Base-by-base conservation (phyloP, 2,113 vertebrate genomes). In the Tinamus guttatus region DNA sequence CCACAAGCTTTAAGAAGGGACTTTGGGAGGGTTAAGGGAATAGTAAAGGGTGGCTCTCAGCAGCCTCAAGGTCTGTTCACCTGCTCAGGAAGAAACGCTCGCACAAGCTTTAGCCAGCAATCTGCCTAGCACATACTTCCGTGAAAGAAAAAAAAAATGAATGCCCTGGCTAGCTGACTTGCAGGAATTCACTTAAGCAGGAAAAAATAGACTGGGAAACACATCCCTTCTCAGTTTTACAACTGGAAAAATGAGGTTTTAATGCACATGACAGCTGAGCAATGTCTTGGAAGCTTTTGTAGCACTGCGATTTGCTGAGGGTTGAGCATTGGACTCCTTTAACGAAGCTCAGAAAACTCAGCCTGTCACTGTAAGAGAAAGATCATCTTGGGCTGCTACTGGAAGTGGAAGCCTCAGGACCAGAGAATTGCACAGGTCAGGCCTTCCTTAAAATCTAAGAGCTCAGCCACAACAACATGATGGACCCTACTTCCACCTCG, bases 121-220 rank as follows among this genome's bases (percentile, higher is more conserved):
- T 58, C 51, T 74, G 59, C 0, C 0, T 62, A 81, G 49, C 20
- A 19, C 1, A 7, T 13, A 8, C 21, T 60, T 58, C 15, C 41
- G 21, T 65, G 34, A n/a, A 75, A 79, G 78, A 56, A 54, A 52
- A 54, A 27, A 27, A 25, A 21, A 70, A 9, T 0, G 2, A 84
- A 59, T 1, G 0, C 18, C 21, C 36, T 14, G 11, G 18, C 51
- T 36, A 45, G 15, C 34, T 40, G 12, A 9, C 41, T 74, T 56
- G 30, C 38, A 34, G 51, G 15, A 25, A 32, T 64, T 58, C 3
- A 69, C 74, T 52, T 49, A 18, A 63, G 8, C 25, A 64, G 8
- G 7, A 75, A 54, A 62, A 83, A 86, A 58, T 70, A 56, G 76
- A 81, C 18, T 25, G 36, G 25, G 45, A 40, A 73, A 40, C 5